Conservation (phyloP, 2,113 vertebrate genomes). For the Symphodus melops region DNA sequence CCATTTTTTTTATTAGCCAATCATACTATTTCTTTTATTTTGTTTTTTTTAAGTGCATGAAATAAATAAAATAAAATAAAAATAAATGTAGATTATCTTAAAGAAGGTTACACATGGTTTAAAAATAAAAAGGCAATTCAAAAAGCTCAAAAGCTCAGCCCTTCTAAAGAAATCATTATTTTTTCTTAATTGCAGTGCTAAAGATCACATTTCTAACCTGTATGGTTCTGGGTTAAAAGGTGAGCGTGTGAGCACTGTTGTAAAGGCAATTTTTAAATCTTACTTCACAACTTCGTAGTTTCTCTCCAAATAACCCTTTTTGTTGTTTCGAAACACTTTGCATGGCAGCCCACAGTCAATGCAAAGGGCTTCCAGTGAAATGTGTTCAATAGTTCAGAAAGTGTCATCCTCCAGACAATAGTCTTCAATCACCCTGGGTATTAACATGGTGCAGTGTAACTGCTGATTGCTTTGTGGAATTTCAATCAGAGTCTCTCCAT, state of each 20-base stretch:
- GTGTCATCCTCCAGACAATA: conserved; percentile 31
- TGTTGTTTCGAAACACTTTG: background rate
- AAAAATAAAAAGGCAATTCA: background rate
- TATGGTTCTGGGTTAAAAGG: background rate
- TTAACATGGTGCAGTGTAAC: conserved; percentile 25
- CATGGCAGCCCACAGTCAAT: background rate
- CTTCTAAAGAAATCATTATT: background rate
- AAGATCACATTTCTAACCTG: background rate
- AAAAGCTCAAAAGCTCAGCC: background rate
- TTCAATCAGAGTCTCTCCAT: conserved; percentile 47
- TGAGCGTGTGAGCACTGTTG: background rate
- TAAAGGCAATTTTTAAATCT: no score
- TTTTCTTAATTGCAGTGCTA: background rate
- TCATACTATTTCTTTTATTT: no score
- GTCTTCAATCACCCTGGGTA: conserved; percentile 17
- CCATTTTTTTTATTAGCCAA: no score
- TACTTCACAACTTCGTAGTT: background rate
- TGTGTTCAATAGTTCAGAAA: conserved; percentile 41
- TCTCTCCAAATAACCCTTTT: background rate
- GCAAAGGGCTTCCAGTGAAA: conserved; percentile 33
- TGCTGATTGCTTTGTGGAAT: conserved; percentile 37
- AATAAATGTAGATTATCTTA: no score
- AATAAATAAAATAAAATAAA: no score
- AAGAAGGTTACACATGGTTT: no score
- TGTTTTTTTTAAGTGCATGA: no score